Conservation (phyloP, 2,113 vertebrate species). For the Physeter macrocephalus region DNA sequence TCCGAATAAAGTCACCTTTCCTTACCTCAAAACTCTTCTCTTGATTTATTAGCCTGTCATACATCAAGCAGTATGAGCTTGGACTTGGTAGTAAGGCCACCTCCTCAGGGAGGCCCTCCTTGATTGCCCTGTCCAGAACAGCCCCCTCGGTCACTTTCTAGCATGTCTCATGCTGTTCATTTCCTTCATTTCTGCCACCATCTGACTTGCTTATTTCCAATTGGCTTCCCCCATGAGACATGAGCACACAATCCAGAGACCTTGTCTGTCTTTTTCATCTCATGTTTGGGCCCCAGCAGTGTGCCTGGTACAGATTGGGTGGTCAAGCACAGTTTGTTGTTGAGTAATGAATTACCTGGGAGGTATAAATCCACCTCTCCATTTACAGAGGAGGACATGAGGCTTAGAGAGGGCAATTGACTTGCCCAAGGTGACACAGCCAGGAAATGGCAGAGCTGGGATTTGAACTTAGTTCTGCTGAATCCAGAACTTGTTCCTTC, state of each 20-base stretch:
- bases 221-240: not conserved
- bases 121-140: not conserved
- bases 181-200: not conserved
- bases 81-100: not conserved
- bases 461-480: not conserved
- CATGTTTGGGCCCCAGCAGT: not conserved
- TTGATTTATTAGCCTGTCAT: not conserved
- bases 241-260: not conserved
- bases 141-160: not conserved
- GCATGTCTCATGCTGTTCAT: fast-evolving
- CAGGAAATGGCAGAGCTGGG: not conserved
- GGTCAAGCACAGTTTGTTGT: not conserved
- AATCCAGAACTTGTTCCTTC: not conserved
- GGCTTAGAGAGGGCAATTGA: not conserved
- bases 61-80: not conserved
- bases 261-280: not conserved
- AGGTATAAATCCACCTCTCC: not conserved
- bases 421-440: not conserved
- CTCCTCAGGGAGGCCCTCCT: not conserved
- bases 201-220: not conserved
- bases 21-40: not conserved
- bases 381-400: not conserved
- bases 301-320: not conserved
- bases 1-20: fast-evolving
- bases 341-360: not conserved